Evolutionary conservation across 2,888 invertebrate genomes (phyloP).

Genomic region (Drosophila paranaensis): DNA sequence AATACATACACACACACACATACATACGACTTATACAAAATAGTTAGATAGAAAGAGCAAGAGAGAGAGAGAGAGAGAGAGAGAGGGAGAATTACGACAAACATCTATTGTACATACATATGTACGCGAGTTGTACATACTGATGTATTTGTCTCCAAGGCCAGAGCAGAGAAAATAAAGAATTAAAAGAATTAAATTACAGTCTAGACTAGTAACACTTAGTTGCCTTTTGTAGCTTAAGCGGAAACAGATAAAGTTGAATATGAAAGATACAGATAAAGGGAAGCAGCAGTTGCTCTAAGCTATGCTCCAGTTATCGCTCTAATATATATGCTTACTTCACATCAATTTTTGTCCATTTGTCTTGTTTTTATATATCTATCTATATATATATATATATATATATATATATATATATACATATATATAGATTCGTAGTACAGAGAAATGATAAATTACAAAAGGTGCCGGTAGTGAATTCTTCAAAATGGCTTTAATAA

Average conservation of each 20-base stretch:
- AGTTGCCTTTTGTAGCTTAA: slow-evolving; percentile 77
- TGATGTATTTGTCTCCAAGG: slow-evolving; percentile 2
- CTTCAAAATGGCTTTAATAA: slow-evolving; percentile 81
- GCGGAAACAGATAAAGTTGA: slow-evolving; percentile 22
- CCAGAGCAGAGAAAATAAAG: slow-evolving; percentile 7
- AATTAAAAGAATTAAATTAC: slow-evolving; percentile 7
- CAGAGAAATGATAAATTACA: slow-evolving; percentile 29
- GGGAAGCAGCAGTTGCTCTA: slow-evolving; percentile 19
- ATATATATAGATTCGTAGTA: slow-evolving; percentile 1
- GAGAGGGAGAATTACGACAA: slow-evolving; percentile 33
- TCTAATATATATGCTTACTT: slow-evolving; percentile 5
- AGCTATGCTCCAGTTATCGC: slow-evolving; percentile 33
- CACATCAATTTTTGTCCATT: slow-evolving; percentile 7
- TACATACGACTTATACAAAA: slow-evolving; percentile 3
- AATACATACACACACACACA: slow-evolving; percentile 7
- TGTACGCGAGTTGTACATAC: background rate
- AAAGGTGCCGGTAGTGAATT: slow-evolving; percentile 80
- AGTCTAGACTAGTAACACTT: slow-evolving; percentile 72
- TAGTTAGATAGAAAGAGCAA: background rate
- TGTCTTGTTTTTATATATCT: background rate
- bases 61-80: slow-evolving; percentile 46
- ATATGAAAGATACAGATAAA: slow-evolving; percentile 1
- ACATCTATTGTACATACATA: slow-evolving; percentile 19
- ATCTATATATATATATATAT: background rate
- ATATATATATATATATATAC: background rate